Evolutionary conservation across 23 tunicate species (phyloP).

Genomic region (Clavelina lepadiformis): DNA sequence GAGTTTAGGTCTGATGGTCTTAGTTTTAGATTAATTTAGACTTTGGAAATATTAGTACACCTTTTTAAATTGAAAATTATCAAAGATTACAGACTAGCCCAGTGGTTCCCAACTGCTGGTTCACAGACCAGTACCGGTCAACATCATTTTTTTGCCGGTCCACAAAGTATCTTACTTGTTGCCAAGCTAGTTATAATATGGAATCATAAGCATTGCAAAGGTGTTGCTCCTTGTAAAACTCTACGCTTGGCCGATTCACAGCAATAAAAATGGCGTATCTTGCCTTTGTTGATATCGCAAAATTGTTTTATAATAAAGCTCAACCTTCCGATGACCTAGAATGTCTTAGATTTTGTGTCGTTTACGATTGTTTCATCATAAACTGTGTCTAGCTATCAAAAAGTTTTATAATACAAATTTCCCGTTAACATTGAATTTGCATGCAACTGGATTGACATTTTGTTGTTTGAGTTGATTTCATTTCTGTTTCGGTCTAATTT

Average conservation of each 20-base stretch:
- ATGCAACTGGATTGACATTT: too few relatives aligned
- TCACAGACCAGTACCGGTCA: too few relatives aligned
- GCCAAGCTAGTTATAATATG: not conserved
- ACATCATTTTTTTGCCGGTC: too few relatives aligned
- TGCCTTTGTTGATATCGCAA: slow-evolving; percentile 1
- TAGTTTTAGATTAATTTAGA: too few relatives aligned
- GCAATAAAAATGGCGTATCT: not conserved
- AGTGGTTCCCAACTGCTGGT: slow-evolving; percentile 6
- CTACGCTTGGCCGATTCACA: not conserved
- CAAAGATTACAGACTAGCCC: not conserved
- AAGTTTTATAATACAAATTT: too few relatives aligned
- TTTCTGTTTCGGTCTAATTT: too few relatives aligned
- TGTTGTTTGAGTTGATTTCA: too few relatives aligned
- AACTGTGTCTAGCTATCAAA: not conserved
- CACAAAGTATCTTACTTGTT: not conserved
- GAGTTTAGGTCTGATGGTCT: too few relatives aligned
- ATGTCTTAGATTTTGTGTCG: not conserved
- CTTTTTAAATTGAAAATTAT: too few relatives aligned
- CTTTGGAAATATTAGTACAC: too few relatives aligned
- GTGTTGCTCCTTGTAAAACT: not conserved
- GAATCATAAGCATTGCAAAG: not conserved
- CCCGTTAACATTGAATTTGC: too few relatives aligned
- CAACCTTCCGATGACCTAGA: too few relatives aligned
- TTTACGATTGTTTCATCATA: not conserved
- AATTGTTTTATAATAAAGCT: not conserved